Percentiles rank a stretch among this genome's conserved stretches.
phyloP scores from a whole-genome alignment of 2,113 vertebrate genomes.

The Cephalophus harveyi region DNA sequence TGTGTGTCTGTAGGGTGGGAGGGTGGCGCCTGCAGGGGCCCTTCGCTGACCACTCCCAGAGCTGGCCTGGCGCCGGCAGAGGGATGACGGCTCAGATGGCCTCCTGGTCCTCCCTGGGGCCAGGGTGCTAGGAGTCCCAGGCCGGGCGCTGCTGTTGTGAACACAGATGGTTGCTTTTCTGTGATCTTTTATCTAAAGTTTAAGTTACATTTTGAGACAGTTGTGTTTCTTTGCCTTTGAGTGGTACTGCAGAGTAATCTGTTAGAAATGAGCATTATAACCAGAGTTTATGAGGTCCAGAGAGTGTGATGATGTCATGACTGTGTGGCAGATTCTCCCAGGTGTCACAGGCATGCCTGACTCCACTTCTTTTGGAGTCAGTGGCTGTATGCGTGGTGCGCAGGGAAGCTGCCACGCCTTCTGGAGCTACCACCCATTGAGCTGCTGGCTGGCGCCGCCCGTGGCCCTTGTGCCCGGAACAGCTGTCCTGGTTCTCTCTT shows the following conservation, averaged over 20 bases:
- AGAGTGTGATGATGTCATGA: not conserved
- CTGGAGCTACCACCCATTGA: not conserved
- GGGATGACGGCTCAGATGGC: accelerated
- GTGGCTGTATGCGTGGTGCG: not conserved
- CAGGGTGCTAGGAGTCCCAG: not conserved
- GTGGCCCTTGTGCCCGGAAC: not conserved
- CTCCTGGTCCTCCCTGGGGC: not conserved
- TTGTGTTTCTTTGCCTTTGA: not conserved
- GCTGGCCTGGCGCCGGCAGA: not conserved
- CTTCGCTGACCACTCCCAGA: not conserved
- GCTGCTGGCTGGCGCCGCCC: not conserved
- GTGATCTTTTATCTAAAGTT: not conserved
- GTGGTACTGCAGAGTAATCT: not conserved
- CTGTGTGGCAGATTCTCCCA: not conserved
- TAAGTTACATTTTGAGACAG: not conserved
- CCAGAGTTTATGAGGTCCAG: not conserved
- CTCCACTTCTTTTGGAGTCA: not conserved
- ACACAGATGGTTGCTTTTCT: accelerated
- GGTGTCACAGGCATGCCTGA: not conserved
- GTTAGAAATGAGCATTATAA: not conserved
- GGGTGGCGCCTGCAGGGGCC: not conserved
- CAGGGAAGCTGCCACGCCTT: not conserved
- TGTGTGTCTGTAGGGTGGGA: not conserved
- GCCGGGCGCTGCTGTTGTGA: accelerated
- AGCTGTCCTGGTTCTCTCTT: too few relatives aligned